phyloP scores from a whole-genome alignment of 2,797 vertebrate genomes.

The Eremophila alpestris region DNA sequence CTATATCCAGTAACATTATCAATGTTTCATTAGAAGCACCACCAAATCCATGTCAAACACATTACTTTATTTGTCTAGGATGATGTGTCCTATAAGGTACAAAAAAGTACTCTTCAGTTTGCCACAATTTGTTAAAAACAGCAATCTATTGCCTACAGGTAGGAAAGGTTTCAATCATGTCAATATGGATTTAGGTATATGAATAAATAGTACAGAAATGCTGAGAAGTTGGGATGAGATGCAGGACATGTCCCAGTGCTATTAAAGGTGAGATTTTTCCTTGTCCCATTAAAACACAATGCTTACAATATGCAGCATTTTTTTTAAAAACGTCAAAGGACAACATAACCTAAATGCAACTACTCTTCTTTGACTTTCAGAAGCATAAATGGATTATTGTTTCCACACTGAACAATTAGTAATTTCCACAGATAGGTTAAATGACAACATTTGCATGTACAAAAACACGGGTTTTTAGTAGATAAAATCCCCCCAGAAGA shows the following conservation, averaged over 20 bases:
- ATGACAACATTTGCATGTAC: conserved; percentile 69
- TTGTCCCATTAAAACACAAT: conserved; percentile 77
- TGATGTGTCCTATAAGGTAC: conserved; percentile 92
- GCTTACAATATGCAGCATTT: conserved; percentile 89
- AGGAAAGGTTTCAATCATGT: conserved; percentile 79
- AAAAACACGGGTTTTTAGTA: conserved; percentile 64
- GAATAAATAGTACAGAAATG: conserved; percentile 90
- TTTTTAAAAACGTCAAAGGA: conserved; percentile 73
- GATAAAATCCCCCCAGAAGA: conserved; percentile 69
- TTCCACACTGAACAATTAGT: conserved; percentile 66
- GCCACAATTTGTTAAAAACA: conserved; percentile 93
- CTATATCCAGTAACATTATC: neutral
- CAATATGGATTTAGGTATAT: conserved; percentile 70
- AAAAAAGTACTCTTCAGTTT: conserved; percentile 88
- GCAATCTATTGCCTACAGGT: conserved; percentile 80
- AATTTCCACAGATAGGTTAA: conserved; percentile 67
- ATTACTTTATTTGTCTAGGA: conserved; percentile 91
- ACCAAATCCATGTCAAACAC: conserved; percentile 85
- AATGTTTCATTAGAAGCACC: conserved; percentile 78
- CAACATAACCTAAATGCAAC: conserved; percentile 82
- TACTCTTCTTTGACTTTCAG: conserved; percentile 68
- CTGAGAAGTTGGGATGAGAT: conserved; percentile 77
- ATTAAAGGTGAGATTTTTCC: conserved; percentile 45
- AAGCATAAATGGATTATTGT: conserved; percentile 72
- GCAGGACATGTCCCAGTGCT: conserved; percentile 75